Base-by-base conservation (phyloP, 2,113 vertebrate genomes). In the Nerophis lumbriciformis region DNA sequence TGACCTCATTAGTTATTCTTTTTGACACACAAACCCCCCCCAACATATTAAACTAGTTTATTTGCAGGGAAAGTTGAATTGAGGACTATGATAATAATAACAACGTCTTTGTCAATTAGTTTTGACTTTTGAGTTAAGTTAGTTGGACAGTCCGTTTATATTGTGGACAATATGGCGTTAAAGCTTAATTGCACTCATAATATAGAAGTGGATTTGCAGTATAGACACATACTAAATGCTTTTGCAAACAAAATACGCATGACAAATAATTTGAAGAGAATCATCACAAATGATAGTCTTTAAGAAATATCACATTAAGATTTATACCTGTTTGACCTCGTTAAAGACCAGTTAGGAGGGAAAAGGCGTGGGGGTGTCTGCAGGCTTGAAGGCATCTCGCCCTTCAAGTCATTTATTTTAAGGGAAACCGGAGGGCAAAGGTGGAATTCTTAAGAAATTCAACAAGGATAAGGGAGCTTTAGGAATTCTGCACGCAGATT, bases 161-260 rank as follows among this genome's bases (percentile, higher is more conserved):
- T 9, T 90, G 92, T 91, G 90, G 92, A 90, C 94, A 94, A 94
- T 28, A 28, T 94, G 93, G 93, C 92, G 97, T 97, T 95, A 97
- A 94, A 94, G 92, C 93, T 93, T 96, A 96, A 97, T 95, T 95
- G 94, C 91, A 94, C 91, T 86, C 2, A 42, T 42, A 42, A 10
- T 8, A 42, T 42, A 6, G 8, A 90, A 91, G 90, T 28, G 1
- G 28, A 28, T 28, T 28, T 6, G 1, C 38, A 6, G 8, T 39
- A 39, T 39, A 8, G 38, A 7, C 38, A 39, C 6, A 39, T 39
- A 39, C 6, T 39, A 39, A 39, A 28, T 28, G 28, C 28, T 28
- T 28, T 28, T 28, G 28, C 28, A 28, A 28, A 28, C 1, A 28
- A 28, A 28, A 28, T 4, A 28, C 28, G 28, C 28, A 28, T 3